Evolutionary conservation across 92 coral and sea anemone species (phyloP), one percentile per base, ranked within the genome.

Genomic region (Montipora capitata): DNA sequence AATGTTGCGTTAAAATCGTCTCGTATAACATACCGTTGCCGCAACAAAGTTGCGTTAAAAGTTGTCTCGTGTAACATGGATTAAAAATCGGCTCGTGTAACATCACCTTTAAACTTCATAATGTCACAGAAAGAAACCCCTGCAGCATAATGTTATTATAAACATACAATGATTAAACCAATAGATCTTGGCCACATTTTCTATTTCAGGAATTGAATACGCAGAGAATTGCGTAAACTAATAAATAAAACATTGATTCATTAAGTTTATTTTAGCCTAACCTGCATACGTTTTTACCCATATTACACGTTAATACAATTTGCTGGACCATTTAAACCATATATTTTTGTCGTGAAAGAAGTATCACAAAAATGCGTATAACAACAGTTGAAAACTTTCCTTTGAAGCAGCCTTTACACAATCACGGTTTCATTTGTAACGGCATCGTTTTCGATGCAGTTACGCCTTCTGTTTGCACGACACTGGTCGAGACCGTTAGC

Each of bases 241-340:
- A 69, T 81, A 81, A 81, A 81, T 80, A 80, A 48, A 51, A 40
- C 40, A 38, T 61, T 61, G 4, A 48, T 35, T 44, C 65, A 57
- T 66, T 45, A 62, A 15, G 43, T 61, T 65, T 44, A 43, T 2
- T 65, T 44, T 49, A 17, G 12, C 40, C 57, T 27, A 42, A 54
- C 35, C 38, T 81, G 52, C 14, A 51, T 67, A 27, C 35, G 35
- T 61, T 51, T 42, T 16, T 12, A 12, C 52, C 52, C 52, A 27
- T 45, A 15, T 79, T 48, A 27, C 41, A 79, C 44, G 16, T 18
- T 64, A n/a, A 16, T 63, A 64, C 69, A 16, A 15, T 63, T 14
- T 6, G 38, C 54, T 14, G 35, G 15, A 18, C 49, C 39, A 4
- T 40, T 9, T 14, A 77, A 76, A 54, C 14, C 4, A 7, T 9